Evolutionary conservation across 2,113 vertebrate species (phyloP).

Genomic region (Strix aluco): DNA sequence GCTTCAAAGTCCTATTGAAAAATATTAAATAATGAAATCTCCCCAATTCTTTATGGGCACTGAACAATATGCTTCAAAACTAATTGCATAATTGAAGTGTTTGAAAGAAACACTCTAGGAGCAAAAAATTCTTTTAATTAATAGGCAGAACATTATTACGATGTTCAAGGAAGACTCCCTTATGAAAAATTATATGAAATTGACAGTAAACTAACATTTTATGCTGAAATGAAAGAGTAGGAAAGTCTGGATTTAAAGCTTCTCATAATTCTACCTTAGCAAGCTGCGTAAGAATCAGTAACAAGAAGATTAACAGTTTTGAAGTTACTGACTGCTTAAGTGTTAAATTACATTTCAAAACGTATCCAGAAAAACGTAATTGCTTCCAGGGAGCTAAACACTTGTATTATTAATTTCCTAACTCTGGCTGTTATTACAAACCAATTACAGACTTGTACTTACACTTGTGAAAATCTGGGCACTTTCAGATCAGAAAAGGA

Average conservation of each 20-base stretch:
- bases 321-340: background rate
- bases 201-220: background rate
- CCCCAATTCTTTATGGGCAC: background rate
- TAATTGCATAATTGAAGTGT: background rate
- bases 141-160: background rate
- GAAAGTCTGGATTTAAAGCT: background rate
- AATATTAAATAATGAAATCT: slow-evolving; percentile 20
- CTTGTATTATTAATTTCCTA: background rate
- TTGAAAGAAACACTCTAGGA: background rate
- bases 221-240: background rate
- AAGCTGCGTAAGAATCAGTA: background rate
- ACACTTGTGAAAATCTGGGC: background rate
- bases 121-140: background rate
- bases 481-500: background rate
- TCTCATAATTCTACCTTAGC: background rate
- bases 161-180: background rate
- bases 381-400: background rate
- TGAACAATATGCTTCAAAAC: slow-evolving; percentile 15
- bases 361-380: background rate
- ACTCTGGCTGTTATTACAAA: background rate
- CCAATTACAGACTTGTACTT: background rate
- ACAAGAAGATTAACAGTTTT: background rate
- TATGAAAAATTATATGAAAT: background rate
- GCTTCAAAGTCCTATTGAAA: slow-evolving; percentile 24
- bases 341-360: background rate